Percentiles rank a stretch among this genome's conserved stretches.
phyloP scores from a whole-genome alignment of 2,888 invertebrate species.

The Luperina testacea region DNA sequence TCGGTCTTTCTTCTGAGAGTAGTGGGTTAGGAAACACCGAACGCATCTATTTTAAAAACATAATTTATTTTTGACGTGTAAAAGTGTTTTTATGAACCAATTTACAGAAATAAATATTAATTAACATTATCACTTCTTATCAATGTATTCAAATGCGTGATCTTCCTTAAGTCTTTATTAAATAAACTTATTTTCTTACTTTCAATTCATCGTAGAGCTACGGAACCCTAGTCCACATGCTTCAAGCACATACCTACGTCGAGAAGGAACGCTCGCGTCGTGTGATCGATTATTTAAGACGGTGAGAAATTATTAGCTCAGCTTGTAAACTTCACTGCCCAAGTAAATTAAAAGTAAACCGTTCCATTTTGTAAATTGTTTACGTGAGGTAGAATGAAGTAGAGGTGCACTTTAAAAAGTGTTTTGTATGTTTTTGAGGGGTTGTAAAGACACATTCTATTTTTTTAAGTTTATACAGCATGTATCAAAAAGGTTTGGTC shows the following conservation, averaged over 20 bases:
- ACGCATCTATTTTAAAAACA: too few relatives aligned
- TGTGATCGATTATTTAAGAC: slow-evolving; percentile 64
- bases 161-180: neutral
- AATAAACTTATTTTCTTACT: neutral
- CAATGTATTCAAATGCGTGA: too few relatives aligned
- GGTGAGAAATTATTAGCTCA: slow-evolving; percentile 49
- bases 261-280: slow-evolving; percentile 35
- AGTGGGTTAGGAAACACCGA: too few relatives aligned
- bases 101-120: too few relatives aligned
- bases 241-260: slow-evolving; percentile 45
- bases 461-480: neutral
- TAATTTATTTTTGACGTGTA: neutral
- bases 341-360: slow-evolving; percentile 51
- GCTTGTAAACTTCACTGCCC: slow-evolving; percentile 39
- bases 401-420: neutral
- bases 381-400: slow-evolving; percentile 29
- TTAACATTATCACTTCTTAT: too few relatives aligned
- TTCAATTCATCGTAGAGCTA: neutral
- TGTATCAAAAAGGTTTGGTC: neutral
- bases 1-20: too few relatives aligned
- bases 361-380: slow-evolving; percentile 44
- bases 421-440: neutral
- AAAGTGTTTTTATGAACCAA: too few relatives aligned
- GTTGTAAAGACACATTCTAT: neutral
- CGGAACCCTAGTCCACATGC: slow-evolving; percentile 39